Base-by-base conservation (phyloP, 2,113 vertebrate genomes). In the Clinocottus analis region DNA sequence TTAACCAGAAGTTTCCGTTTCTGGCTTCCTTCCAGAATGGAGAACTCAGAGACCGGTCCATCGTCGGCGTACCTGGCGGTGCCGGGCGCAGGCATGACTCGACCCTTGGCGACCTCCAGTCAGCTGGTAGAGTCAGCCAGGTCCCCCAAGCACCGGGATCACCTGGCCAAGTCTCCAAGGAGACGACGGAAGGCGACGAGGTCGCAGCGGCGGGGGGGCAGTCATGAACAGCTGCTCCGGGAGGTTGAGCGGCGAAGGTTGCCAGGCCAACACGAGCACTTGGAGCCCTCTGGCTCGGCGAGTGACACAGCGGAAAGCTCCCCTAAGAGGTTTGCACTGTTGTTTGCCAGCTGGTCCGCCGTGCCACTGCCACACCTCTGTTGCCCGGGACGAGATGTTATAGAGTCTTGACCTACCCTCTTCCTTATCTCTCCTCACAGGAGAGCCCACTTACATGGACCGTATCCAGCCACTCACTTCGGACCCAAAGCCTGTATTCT, bases 401-500 rank as follows among this genome's bases (percentile, higher is more conserved):
- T 53, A 12, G 51, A 55, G 3, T 71, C 63, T 72, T 87, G 79
- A 87, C 62, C 74, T 31, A 35, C 58, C 49, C 49, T 72, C 39
- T 31, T 77, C 27, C 60, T 73, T 31, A 85, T 65, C 25, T 63
- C 59, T 72, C 47, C 55, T 84, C 67, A 73, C 85, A 96, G 95
- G 84, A 92, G 93, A 89, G 93, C 92, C 16, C 95, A 95, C 85
- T 96, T 96, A 64, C 95, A 96, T 92, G 95, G 95, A 88, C 95
- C 95, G 1, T 95, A 94, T 82, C 95, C 95, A 77, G 94, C 93
- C 79, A 96, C 94, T 87, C 94, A 96, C 86, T 96, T 96, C 41
- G 95, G 95, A 94, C 95, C 95, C 87, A 96, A 96, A 93, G 95
- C 95, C 86, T 95, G 95, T 75, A 93, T 96, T 90, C 93, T 96